These are phyloP conservation scores for Donacobius atricapilla DNA, from an alignment of 2,113 vertebrate genomes.

Conservation along the genomic window DNA sequence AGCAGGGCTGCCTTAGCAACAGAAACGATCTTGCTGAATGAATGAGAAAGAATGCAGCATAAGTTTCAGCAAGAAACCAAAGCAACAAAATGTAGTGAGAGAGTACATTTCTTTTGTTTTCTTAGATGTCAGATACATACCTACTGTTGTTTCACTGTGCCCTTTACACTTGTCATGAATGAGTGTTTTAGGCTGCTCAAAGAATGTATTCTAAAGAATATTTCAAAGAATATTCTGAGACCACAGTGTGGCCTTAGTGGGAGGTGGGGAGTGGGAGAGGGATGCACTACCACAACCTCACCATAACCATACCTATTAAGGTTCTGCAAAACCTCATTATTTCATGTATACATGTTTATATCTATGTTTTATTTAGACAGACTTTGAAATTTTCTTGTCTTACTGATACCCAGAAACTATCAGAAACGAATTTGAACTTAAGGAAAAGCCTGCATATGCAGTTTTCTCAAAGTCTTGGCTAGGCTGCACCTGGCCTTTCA, in stretches of 20 bases:
- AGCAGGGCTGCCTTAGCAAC: background rate
- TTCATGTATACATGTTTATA: background rate
- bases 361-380: background rate
- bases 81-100: background rate
- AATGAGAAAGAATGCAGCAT: background rate
- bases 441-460: background rate
- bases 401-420: background rate
- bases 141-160: background rate
- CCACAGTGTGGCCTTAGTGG: rapidly evolving
- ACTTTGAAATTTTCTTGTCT: background rate
- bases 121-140: background rate
- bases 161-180: rapidly evolving
- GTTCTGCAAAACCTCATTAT: background rate
- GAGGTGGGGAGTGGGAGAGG: background rate
- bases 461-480: background rate
- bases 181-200: background rate
- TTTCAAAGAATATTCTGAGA: background rate
- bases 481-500: background rate
- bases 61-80: background rate
- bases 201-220: background rate
- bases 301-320: background rate
- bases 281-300: background rate
- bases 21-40: background rate
- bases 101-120: background rate
- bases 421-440: background rate